Base-by-base conservation (phyloP, 2,797 vertebrate species). In the Phylloscopus collybita region DNA sequence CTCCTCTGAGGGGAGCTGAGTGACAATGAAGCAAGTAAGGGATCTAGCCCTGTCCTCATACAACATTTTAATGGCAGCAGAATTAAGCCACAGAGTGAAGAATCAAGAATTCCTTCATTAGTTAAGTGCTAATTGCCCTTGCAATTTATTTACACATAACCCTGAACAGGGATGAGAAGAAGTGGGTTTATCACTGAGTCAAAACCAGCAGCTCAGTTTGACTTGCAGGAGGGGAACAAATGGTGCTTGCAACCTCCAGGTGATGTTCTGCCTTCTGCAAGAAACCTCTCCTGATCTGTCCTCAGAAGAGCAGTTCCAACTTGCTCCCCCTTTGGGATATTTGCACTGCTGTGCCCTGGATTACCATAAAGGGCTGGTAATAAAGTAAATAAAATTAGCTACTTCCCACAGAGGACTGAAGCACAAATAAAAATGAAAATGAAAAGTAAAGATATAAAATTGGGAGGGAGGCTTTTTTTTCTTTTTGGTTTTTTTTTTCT, bases 401-500 rank as follows among this genome's bases (percentile, higher is more conserved):
- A n/a, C 47, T 84, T 73, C n/a, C 74, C 51, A 80, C 51, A 70
- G 80, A 92, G 26, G 26, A 61, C 40, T 61, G 27, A 91, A 25
- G 47, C 45, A 92, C 23, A 89, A 82, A 71, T n/a, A 45, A 61
- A 88, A 92, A 75, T 20, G 3, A 56, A 84, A 73, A 56, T 19
- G 2, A 30, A 61, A 76, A 61, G 4, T 30, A 79, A 79, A 93
- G 3, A 45, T 62, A 64, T 34, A 38, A 78, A 86, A 76, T 9
- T 16, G 53, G 23, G 29, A 40, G 53, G 23, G 29, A 40, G 6
- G 3, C 0, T 18, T 21, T 40, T 40, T 38, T 40, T 38, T 14
- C 25, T 34, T 6, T 2, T 1, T 0, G 1, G 5, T 45, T 42
- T 20, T 10, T 17, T 13, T 53, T 49, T 42, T 8, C 2, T n/a